A percentile compares a stretch with the other conserved stretches of the same genome.
These are phyloP conservation scores for Metacarcinus magister DNA, from an alignment of 2,888 invertebrate genomes.

Conservation along the genomic window DNA sequence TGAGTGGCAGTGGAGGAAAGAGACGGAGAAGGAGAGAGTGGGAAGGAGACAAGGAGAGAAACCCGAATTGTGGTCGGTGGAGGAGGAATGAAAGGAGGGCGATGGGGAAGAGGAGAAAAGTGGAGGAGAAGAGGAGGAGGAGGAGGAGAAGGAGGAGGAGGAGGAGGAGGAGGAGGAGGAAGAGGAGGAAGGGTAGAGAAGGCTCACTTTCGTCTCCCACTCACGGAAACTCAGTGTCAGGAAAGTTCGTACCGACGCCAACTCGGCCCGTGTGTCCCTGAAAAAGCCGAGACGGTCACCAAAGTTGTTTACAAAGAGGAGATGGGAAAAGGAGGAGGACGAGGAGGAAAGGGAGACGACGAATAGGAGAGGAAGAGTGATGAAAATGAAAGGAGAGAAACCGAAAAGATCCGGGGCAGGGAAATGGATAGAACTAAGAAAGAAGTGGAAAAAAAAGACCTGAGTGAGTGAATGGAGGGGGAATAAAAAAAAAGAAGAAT, in stretches of 20 bases:
- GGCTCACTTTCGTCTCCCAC: constrained; percentile 7
- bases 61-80: not conserved
- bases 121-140: not conserved
- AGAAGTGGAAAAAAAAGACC: not conserved
- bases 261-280: constrained; percentile 33
- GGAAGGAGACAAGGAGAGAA: no score
- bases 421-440: not conserved
- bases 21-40: no score
- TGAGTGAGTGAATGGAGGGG: not conserved
- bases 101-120: not conserved
- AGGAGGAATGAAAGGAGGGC: not conserved
- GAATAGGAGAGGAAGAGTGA: not conserved
- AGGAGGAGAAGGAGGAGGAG: not conserved
- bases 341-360: not conserved
- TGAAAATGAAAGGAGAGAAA: no score
- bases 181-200: not conserved
- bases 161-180: not conserved
- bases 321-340: constrained; percentile 39
- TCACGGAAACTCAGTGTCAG: constrained; percentile 34
- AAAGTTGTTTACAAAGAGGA: constrained; percentile 39
- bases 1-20: no score
- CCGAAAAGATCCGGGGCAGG: not conserved
- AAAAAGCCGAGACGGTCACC: constrained; percentile 39
- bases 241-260: constrained; percentile 39
- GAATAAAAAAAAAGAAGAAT: not conserved